These are phyloP conservation scores for Epicampocera succincta DNA, from an alignment of 2,888 invertebrate genomes.

Conservation along the genomic window DNA sequence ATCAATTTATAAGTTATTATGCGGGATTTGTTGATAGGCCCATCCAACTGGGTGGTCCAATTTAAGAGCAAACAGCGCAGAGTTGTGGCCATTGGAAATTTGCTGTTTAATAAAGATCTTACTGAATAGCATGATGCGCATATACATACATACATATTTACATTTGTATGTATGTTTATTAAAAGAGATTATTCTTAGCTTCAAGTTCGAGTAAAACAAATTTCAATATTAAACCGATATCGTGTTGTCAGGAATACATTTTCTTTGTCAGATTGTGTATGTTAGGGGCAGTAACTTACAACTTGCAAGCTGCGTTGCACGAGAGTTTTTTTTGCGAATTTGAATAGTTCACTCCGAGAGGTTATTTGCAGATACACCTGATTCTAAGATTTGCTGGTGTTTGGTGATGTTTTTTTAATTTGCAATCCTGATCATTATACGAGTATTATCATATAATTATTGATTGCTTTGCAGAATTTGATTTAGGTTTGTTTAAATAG, in stretches of 20 bases:
- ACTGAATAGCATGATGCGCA: slow-evolving; percentile 15
- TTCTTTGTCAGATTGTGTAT: too few species aligned
- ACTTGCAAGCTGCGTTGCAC: background rate
- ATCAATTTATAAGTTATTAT: slow-evolving; percentile 24
- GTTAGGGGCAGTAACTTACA: too few species aligned
- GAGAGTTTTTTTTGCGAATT: too few species aligned
- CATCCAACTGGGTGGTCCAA: slow-evolving; percentile 50
- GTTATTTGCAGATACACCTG: too few species aligned
- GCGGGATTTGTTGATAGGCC: slow-evolving; percentile 43
- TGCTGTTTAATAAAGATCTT: slow-evolving; percentile 6
- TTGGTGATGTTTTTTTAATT: too few species aligned
- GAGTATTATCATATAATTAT: slow-evolving; percentile 3
- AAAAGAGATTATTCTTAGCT: too few species aligned
- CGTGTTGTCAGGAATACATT: too few species aligned
- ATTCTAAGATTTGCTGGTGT: too few species aligned
- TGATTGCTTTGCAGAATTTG: slow-evolving; percentile 41
- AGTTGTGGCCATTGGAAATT: background rate
- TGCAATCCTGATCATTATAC: too few species aligned
- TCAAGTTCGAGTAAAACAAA: too few species aligned
- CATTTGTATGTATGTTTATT: slow-evolving; percentile 3
- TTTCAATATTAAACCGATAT: too few species aligned
- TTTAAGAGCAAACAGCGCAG: background rate
- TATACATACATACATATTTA: background rate
- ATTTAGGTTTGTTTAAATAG: slow-evolving; percentile 60
- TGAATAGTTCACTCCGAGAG: too few species aligned